phyloP scores from a whole-genome alignment of 2,797 vertebrate species.

The Leuciscus waleckii region DNA sequence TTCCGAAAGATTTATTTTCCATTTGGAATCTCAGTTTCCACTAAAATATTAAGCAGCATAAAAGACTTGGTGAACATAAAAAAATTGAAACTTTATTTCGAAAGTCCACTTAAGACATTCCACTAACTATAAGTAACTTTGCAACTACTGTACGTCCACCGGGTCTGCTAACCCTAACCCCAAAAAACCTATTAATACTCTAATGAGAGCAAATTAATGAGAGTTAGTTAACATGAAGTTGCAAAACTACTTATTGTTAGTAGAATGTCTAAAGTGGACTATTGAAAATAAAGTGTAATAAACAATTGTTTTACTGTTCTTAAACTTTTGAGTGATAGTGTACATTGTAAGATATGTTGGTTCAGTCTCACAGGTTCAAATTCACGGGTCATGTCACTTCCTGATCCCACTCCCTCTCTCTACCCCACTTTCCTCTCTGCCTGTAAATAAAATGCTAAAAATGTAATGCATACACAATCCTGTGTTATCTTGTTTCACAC shows the following conservation, averaged over 20 bases:
- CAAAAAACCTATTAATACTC: neutral
- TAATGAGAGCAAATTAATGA: neutral
- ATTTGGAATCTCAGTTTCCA: neutral
- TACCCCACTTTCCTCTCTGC: neutral
- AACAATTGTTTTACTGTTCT: too few relatives aligned
- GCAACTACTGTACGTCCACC: neutral
- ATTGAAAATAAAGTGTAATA: neutral
- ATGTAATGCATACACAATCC: constrained; percentile 8
- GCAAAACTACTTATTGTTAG: neutral
- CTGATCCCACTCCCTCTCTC: neutral
- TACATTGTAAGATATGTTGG: neutral
- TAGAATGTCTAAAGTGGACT: neutral
- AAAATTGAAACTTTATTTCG: neutral
- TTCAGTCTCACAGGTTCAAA: neutral
- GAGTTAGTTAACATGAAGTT: neutral
- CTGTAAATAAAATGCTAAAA: constrained; percentile 7
- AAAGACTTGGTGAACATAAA: neutral
- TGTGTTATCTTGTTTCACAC: constrained; percentile 15
- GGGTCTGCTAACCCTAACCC: neutral
- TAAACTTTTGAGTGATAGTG: neutral
- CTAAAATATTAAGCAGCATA: neutral
- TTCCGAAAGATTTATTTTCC: too few relatives aligned
- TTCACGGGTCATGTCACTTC: neutral
- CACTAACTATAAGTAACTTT: neutral
- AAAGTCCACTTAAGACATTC: neutral